Conservation (phyloP, 2,888 invertebrate species). For the Sminthurinus aureus region DNA sequence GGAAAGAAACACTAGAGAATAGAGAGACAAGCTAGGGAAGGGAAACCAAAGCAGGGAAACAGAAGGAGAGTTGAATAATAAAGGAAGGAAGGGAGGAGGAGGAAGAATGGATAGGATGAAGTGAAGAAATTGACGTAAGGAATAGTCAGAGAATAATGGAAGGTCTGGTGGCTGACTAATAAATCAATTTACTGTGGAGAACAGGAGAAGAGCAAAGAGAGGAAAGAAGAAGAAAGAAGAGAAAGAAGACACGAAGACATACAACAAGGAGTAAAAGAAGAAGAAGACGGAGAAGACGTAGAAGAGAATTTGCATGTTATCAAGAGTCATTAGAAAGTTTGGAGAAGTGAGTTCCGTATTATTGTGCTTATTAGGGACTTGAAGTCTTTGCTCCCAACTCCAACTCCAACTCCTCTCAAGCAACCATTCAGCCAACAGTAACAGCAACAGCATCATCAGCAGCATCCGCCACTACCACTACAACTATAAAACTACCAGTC, state of each 20-base stretch:
- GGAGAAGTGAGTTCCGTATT: slow-evolving; percentile 18
- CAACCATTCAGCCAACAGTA: background rate
- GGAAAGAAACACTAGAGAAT: background rate
- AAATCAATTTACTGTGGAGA: slow-evolving; percentile 41
- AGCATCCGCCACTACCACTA: background rate
- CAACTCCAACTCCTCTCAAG: too few relatives aligned
- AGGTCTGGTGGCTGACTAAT: slow-evolving; percentile 39
- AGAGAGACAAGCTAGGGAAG: background rate
- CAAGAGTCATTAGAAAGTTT: slow-evolving; percentile 47
- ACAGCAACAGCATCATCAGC: background rate
- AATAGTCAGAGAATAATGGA: slow-evolving; percentile 8
- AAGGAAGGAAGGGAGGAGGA: background rate
- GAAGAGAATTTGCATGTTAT: slow-evolving; percentile 45
- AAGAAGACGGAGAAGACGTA: slow-evolving; percentile 40
- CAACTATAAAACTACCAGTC: background rate
- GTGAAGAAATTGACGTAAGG: background rate
- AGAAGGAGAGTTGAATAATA: too few relatives aligned
- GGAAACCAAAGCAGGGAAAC: background rate
- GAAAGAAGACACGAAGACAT: background rate
- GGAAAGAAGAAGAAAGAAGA: background rate
- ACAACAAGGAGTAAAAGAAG: slow-evolving; percentile 21
- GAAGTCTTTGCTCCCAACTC: slow-evolving; percentile 1
- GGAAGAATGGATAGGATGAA: background rate
- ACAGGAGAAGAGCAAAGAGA: background rate
- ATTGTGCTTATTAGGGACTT: slow-evolving; percentile 15